Percentiles rank a stretch among this genome's conserved stretches.
Evolutionary conservation across 2,797 vertebrate species (phyloP).

Genomic region (Artibeus jamaicensis): DNA sequence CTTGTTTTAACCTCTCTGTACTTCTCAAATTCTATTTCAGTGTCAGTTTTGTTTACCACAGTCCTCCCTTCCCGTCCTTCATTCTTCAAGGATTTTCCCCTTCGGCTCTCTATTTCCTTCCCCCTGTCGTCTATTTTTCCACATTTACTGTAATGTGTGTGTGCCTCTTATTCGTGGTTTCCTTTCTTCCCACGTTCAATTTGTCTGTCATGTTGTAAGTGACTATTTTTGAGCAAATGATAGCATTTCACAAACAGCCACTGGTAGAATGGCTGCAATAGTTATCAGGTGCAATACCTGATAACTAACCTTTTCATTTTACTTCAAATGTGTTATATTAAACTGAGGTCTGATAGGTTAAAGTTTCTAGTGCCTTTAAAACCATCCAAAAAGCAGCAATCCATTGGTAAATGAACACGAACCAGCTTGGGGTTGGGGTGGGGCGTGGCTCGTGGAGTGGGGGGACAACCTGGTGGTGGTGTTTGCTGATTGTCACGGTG

Average conservation of each 20-base stretch:
- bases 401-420: background rate
- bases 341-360: constrained; percentile 35
- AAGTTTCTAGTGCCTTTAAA: constrained; percentile 18
- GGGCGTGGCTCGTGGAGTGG: fast-evolving
- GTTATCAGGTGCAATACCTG: background rate
- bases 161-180: constrained; percentile 46
- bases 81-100: background rate
- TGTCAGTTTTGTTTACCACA: constrained; percentile 22
- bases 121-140: constrained; percentile 48
- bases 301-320: constrained; percentile 26
- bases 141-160: background rate
- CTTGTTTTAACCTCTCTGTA: constrained; percentile 26
- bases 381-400: constrained; percentile 6
- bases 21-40: constrained; percentile 33
- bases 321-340: background rate
- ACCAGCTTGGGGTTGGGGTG: background rate
- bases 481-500: background rate
- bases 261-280: background rate
- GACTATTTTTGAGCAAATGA: constrained; percentile 56
- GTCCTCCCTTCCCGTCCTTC: constrained; percentile 34
- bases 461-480: background rate
- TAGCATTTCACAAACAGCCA: constrained; percentile 56
- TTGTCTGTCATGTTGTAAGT: constrained; percentile 57
- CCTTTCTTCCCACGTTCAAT: constrained; percentile 58
- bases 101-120: constrained; percentile 57